Evolutionary conservation across 2,797 vertebrate genomes (phyloP).

Genomic region (Callimico goeldii): DNA sequence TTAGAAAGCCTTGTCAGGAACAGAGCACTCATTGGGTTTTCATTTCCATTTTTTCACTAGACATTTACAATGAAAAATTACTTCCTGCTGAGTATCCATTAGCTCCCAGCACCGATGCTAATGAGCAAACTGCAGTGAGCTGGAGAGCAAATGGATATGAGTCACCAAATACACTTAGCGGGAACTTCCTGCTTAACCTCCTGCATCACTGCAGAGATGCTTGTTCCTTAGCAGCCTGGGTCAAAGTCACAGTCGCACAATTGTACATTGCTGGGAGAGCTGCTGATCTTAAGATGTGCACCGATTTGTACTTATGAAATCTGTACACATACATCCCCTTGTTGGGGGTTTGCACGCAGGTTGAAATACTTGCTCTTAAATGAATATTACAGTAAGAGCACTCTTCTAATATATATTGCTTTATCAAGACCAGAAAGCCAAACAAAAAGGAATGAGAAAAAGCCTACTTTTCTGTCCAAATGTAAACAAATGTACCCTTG

Average conservation of each 20-base stretch:
- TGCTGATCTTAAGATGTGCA: constrained; percentile 27
- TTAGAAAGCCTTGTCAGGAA: constrained; percentile 50
- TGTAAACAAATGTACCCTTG: constrained; percentile 62
- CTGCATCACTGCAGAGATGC: constrained; percentile 82
- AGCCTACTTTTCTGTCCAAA: constrained; percentile 59
- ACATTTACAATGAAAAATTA: constrained; percentile 83
- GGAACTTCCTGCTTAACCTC: constrained; percentile 81
- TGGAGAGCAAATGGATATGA: constrained; percentile 84
- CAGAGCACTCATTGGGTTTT: constrained; percentile 55
- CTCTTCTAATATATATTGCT: constrained; percentile 41
- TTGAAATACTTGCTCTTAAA: constrained; percentile 70
- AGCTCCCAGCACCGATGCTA: constrained; percentile 81
- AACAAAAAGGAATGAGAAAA: constrained; percentile 62
- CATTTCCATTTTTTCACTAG: constrained; percentile 85
- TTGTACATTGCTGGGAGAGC: constrained; percentile 33
- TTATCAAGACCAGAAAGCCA: not conserved
- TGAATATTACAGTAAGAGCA: constrained; percentile 13
- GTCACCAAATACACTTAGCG: constrained; percentile 84
- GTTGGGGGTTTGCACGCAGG: not conserved
- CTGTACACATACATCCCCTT: not conserved
- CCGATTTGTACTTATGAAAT: constrained; percentile 73
- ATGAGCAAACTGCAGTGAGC: constrained; percentile 82
- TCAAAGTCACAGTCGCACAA: constrained; percentile 71
- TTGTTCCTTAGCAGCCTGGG: constrained; percentile 79
- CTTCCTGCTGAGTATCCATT: constrained; percentile 85